A percentile compares a stretch with the other conserved stretches of the same genome.
Evolutionary conservation across 2,888 invertebrate species (phyloP).

Genomic region (Ophonus ardosiacus): DNA sequence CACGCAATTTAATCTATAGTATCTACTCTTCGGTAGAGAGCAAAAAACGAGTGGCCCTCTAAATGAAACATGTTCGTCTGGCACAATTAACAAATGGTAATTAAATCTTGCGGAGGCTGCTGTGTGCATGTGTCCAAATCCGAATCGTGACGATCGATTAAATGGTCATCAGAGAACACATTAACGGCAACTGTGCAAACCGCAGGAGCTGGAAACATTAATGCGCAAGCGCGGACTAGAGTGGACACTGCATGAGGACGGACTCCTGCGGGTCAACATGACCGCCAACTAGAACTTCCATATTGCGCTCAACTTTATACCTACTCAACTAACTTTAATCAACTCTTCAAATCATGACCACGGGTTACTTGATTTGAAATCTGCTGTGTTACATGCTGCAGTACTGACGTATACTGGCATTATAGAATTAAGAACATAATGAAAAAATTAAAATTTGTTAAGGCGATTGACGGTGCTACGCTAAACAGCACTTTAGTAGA

Average conservation of each 20-base stretch:
- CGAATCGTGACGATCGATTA: slow-evolving; percentile 48
- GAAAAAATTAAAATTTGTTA: too few species aligned
- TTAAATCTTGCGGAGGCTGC: slow-evolving; percentile 48
- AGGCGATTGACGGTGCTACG: too few species aligned
- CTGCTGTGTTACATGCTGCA: neutral
- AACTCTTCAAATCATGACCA: neutral
- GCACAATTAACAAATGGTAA: slow-evolving; percentile 53
- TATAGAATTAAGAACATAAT: neutral
- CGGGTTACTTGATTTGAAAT: neutral
- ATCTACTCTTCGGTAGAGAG: neutral
- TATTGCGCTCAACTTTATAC: slow-evolving; percentile 5
- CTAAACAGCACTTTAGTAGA: too few species aligned
- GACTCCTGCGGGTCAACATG: slow-evolving; percentile 3
- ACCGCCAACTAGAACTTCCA: neutral
- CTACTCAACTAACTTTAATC: slow-evolving; percentile 13
- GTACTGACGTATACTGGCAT: neutral
- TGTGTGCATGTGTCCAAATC: slow-evolving; percentile 41
- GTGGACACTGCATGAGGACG: slow-evolving; percentile 10
- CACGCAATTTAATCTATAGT: slow-evolving; percentile 41
- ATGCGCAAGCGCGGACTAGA: slow-evolving; percentile 3
- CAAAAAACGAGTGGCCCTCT: slow-evolving; percentile 29
- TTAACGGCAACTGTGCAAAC: slow-evolving; percentile 51
- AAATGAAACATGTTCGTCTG: slow-evolving; percentile 42
- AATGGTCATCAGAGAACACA: slow-evolving; percentile 46
- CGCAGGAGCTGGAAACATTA: slow-evolving; percentile 11